Base-by-base conservation (phyloP, 2,797 vertebrate species). In the Oophaga sylvatica region DNA sequence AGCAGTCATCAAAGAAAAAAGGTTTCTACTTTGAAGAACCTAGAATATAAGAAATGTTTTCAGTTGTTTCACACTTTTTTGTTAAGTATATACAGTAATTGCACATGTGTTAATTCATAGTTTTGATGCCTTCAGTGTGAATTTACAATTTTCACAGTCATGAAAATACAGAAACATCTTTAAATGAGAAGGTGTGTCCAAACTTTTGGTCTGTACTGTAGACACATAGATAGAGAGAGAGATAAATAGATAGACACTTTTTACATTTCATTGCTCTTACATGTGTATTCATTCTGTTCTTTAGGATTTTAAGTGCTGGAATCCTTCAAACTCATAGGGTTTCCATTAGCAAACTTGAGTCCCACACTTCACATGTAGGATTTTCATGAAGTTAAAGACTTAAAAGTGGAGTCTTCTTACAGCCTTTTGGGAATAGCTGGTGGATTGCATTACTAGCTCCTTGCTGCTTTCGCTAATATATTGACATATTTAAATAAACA, bases 261-360 rank as follows among this genome's bases (percentile, higher is more conserved):
- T 60, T 75, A 6, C 45, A n/a, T 84, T 60, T n/a, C 26, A 26
- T 60, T 22, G 15, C 68, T 84, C 35, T 13, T 41, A n/a, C 16
- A 22, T 62, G 12, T 22, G 68, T 62, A 59, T 60, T 20, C 19
- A 16, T 77, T 63, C 41, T 17, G 35, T 78, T 67, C 77, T 19
- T 29, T 68, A 68, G 53, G 60, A 84, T 92, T 94, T 95, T 95
- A 97, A 97, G 96, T 97, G 96, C 95, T 96, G 97, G 97, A 97
- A 97, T 97, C 96, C 95, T 91, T 95, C 94, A 93, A 95, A 94
- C 94, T 95, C 96, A 95, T 96, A 95, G 95, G 96, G 96, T 97
- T 97, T 97, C 97, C 96, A 97, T 98, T 96, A 96, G 94, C 93
- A 93, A 93, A 94, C 88, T 90, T 92, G 91, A 91, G 91, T 90